A percentile compares a stretch with the other conserved stretches of the same genome.
Evolutionary conservation across 2,888 invertebrate species (phyloP).

Genomic region (Malthinus seriepunctatus): DNA sequence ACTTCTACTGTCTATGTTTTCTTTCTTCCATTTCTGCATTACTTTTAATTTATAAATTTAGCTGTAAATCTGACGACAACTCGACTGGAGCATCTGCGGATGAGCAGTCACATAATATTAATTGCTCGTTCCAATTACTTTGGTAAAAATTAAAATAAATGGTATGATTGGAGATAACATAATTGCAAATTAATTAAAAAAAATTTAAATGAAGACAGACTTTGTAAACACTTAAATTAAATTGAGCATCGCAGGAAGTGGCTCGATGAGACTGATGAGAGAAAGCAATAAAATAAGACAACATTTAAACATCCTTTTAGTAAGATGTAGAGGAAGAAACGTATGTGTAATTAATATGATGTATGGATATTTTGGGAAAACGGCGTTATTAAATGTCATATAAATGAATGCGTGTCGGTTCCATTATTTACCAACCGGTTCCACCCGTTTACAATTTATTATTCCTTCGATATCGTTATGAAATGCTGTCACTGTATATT

Average conservation of each 20-base stretch:
- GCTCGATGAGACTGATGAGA: neutral
- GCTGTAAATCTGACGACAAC: too few relatives aligned
- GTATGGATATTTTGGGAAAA: slow-evolving; percentile 37
- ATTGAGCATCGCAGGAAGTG: neutral
- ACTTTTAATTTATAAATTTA: too few relatives aligned
- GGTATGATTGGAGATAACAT: too few relatives aligned
- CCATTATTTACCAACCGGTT: slow-evolving; percentile 38
- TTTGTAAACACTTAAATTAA: neutral
- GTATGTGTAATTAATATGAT: slow-evolving; percentile 43
- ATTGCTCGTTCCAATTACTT: too few relatives aligned
- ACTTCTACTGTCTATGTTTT: too few relatives aligned
- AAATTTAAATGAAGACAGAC: neutral
- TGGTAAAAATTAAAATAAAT: too few relatives aligned
- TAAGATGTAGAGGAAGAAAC: slow-evolving; percentile 34
- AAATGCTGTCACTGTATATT: slow-evolving; percentile 47
- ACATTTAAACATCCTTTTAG: slow-evolving; percentile 4
- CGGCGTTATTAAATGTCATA: slow-evolving; percentile 30
- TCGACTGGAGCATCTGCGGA: too few relatives aligned
- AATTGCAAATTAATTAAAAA: too few relatives aligned
- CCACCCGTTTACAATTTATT: slow-evolving; percentile 35
- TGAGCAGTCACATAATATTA: too few relatives aligned
- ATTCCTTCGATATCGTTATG: slow-evolving; percentile 40
- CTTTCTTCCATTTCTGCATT: too few relatives aligned
- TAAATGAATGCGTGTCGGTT: slow-evolving; percentile 29
- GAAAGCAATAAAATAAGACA: slow-evolving; percentile 4